Base-by-base conservation (phyloP, 2,113 vertebrate species). In the Saccopteryx bilineata region DNA sequence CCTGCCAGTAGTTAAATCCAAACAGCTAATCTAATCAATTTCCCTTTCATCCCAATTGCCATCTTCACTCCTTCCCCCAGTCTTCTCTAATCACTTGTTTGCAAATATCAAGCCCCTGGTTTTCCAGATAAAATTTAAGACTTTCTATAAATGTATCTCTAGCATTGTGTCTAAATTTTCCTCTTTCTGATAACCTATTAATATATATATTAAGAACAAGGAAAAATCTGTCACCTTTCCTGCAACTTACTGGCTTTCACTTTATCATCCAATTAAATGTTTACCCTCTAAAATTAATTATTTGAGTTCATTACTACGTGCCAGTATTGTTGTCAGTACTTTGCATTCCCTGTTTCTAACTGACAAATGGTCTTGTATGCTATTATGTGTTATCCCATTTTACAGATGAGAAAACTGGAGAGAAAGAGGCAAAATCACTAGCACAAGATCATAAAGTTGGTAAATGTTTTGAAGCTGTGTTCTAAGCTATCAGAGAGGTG, bases 221-320 rank as follows among this genome's bases (percentile, higher is more conserved):
- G 39, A 52, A 58, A 39, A 66, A 21, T 48, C 7, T 50, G 2
- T 75, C 31, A 46, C 74, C 18, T 71, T 87, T 90, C 54, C 9
- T 76, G 7, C 5, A 84, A 60, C 23, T 63, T 72, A 54, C 1
- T 74, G 9, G 11, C 8, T 61, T 93, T 13, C 18, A 66, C 66
- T 24, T 4, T n/a, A 93, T 9, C 10, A 31, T 66, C 15, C 31
- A 46, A 91, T 71, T 96, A 23, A 72, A 58, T 58, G 87, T 96
- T 66, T 61, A 79, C 75, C 3, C 2, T 72, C 12, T 76, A 75
- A 95, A 92, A 54, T 79, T 79, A 93, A 87, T 39, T 39, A 39
- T 39, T 39, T 39, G 39, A 3, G 39, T 39, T 39, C 2, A 39
- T 39, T 39, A 26, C 15, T 58, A 24, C 28, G 60, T 87, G 7